Base-by-base conservation (phyloP, 2,113 vertebrate genomes). In the Corvus cornix region DNA sequence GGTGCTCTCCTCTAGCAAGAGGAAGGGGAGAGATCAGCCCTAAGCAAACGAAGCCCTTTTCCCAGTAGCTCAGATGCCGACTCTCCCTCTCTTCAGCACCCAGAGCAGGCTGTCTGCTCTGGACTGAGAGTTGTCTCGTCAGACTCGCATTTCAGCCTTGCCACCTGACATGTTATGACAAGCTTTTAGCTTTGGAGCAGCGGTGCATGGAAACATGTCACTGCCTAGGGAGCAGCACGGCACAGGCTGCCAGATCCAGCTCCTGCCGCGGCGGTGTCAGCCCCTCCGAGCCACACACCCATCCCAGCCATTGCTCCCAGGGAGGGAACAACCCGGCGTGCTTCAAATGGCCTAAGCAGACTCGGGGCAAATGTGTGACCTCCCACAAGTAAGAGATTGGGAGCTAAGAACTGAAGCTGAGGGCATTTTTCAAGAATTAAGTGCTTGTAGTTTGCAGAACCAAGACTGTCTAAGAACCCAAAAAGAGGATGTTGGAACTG, bases 81-180 rank as follows among this genome's bases (percentile, higher is more conserved):
- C 9, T 70, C 74, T 82, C 37, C 62, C 31, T 55, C 31, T 72
- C 69, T 19, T 26, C 55, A 6, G 58, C 66, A 89, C 59, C 49
- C 31, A 2, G 75, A 76, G 49, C 78, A 79, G 62, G 52, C 69
- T 74, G 84, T 22, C 78, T 78, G 78, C 2, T 2, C 39, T 73
- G 85, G 66, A 52, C 75, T 58, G 28, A 28, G 55, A 76, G n/a
- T 88, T 76, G 66, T 89, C 82, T 91, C 87, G 48, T 76, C 82
- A 58, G 75, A 52, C 46, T 53, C 3, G 3, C 3, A 0, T 79
- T 63, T 81, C 96, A 76, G 53, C 46, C 1, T 79, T 37, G n/a
- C 84, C 90, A 83, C 78, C 66, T 92, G 88, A 91, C 63, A 31
- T 28, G 88, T 88, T 90, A 7, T 94, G 93, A 95, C 89, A 94